Conservation (phyloP, 2,113 vertebrate species). For the Martes martes region DNA sequence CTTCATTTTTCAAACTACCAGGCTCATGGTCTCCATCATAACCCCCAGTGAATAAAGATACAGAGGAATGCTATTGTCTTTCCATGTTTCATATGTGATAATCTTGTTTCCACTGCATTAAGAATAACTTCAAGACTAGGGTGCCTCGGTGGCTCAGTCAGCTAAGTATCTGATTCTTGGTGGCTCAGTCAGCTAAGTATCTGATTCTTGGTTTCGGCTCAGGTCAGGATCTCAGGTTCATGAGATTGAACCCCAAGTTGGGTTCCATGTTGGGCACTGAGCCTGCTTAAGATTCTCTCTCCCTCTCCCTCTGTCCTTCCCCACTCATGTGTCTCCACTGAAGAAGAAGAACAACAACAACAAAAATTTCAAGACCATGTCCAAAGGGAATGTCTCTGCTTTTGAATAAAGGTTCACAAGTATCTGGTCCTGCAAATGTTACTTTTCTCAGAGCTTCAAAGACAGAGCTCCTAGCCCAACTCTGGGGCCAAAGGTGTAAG, state of each 20-base stretch:
- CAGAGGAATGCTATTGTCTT: background rate
- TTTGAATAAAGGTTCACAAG: background rate
- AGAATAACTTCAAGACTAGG: constrained; percentile 21
- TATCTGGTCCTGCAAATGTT: background rate
- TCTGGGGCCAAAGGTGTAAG: background rate
- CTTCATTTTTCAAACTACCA: background rate
- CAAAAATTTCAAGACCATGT: background rate
- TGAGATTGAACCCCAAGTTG: background rate
- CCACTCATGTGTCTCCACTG: background rate
- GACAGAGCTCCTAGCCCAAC: background rate
- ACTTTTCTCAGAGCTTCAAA: background rate
- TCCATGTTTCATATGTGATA: background rate
- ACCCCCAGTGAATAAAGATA: background rate
- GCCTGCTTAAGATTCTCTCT: background rate
- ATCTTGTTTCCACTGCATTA: background rate
- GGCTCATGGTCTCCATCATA: background rate
- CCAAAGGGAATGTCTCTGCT: background rate
- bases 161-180: background rate
- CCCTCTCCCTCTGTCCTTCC: background rate
- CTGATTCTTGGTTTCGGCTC: background rate
- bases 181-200: background rate
- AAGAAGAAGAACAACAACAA: background rate
- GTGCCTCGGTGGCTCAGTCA: background rate
- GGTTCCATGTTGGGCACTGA: background rate
- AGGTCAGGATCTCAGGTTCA: background rate